phyloP scores from a whole-genome alignment of 2,113 vertebrate genomes.

The Cheilinus undulatus region DNA sequence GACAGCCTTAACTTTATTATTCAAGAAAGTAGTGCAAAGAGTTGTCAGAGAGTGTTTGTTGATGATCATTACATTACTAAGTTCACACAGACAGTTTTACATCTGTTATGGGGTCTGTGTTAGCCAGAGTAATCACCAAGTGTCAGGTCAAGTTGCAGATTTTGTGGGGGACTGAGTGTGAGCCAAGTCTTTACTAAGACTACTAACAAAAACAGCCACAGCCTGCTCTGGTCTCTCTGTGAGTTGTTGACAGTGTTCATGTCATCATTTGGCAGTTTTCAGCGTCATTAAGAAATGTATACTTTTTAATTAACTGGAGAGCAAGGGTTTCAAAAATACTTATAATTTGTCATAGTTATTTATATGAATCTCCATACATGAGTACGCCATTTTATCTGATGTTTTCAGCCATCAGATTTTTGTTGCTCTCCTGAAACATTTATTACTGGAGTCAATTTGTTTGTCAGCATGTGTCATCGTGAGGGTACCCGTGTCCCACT shows the following conservation, averaged over 20 bases:
- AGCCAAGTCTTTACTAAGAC: slow-evolving; percentile 37
- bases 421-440: not conserved
- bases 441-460: not conserved
- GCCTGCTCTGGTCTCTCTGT: not conserved
- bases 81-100: not conserved
- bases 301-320: too few species aligned
- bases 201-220: not conserved
- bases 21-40: not conserved
- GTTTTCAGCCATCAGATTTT: not conserved
- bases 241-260: slow-evolving; percentile 28
- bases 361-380: not conserved
- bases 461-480: not conserved
- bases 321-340: too few species aligned
- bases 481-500: not conserved
- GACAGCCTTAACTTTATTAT: too few species aligned
- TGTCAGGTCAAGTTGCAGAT: slow-evolving; percentile 46
- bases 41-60: not conserved
- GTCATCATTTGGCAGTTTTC: not conserved
- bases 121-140: slow-evolving; percentile 12
- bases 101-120: not conserved
- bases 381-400: not conserved
- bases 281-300: not conserved
- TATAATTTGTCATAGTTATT: too few species aligned
- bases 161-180: slow-evolving; percentile 7
- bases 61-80: not conserved